Conservation (phyloP, 2,113 vertebrate genomes). For the Vulpes vulpes region DNA sequence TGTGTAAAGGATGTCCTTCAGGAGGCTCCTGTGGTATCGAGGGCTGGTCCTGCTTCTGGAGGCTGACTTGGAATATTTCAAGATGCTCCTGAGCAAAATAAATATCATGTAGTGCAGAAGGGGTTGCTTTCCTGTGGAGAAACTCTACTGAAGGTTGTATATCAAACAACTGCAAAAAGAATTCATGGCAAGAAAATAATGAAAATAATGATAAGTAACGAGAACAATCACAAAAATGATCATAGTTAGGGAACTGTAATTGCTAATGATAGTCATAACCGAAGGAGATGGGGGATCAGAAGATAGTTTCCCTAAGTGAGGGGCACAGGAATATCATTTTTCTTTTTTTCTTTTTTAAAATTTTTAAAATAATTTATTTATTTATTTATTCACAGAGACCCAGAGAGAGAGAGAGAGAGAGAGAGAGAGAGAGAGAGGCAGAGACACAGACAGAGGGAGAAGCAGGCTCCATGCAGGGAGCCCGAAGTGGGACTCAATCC, state of each 20-base stretch:
- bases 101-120: background rate
- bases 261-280: background rate
- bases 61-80: background rate
- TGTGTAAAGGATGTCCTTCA: too few relatives aligned
- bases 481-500: too few relatives aligned
- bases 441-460: too few relatives aligned
- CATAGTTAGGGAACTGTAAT: background rate
- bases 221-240: background rate
- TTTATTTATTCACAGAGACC: too few relatives aligned
- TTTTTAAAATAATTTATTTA: too few relatives aligned
- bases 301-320: too few relatives aligned
- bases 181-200: background rate
- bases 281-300: background rate
- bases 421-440: too few relatives aligned
- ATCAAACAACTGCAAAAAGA: background rate
- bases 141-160: background rate
- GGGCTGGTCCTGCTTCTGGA: background rate
- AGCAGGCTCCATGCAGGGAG: too few relatives aligned
- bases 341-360: too few relatives aligned
- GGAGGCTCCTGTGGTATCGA: too few relatives aligned
- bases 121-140: background rate
- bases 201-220: background rate
- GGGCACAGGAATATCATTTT: too few relatives aligned
- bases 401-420: too few relatives aligned
- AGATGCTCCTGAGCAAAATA: background rate